Base-by-base conservation (phyloP, 30 jellyfish, hydroid and myxozoan genomes). In the Aurelia sp. region DNA sequence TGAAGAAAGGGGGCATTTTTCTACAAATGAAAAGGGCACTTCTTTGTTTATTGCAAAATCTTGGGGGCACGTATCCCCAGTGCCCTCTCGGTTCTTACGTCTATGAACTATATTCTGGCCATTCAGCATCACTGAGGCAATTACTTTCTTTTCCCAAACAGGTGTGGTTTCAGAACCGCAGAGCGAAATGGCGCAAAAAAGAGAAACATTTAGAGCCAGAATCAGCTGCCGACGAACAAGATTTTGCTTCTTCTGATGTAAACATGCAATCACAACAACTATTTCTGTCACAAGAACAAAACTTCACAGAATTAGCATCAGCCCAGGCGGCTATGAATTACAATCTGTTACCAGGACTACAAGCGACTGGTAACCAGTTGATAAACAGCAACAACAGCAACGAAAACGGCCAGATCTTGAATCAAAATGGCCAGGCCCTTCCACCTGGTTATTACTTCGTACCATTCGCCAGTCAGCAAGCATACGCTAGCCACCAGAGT, bases 101-200 rank as follows among this genome's bases (percentile, higher is more conserved):
- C n/a, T n/a, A n/a, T n/a, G 33, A 27, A 27, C 33, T 27, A 27
- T 27, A 0, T 27, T 27, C 33, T 27, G 33, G 33, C 33, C 33
- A 27, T 2, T 27, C 33, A 2, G 33, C 33, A 27, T 27, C 50
- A 37, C 9, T 44, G 9, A 13, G 8, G 8, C 55, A 12, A 44
- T 44, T 44, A 44, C 55, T 44, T 44, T 44, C 55, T 44, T 9
- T 44, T 44, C 15, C 13, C 2, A 44, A 27, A 18, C 12, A 83
- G 92, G 92, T 83, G n/a, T 84, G 94, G 94, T 84, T 84, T 73
- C 94, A 84, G 47, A 84, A 84, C 68, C 51, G 94, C 9, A 57
- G 94, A 15, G 94, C 94, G 4, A 84, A 84, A 57, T 84, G 94
- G 94, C 83, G 94, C 2, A 84, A 84, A 50, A 84, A 84, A 65